Conservation (phyloP, 92 coral and sea anemone genomes). For the Epizoanthus illoricatus region DNA sequence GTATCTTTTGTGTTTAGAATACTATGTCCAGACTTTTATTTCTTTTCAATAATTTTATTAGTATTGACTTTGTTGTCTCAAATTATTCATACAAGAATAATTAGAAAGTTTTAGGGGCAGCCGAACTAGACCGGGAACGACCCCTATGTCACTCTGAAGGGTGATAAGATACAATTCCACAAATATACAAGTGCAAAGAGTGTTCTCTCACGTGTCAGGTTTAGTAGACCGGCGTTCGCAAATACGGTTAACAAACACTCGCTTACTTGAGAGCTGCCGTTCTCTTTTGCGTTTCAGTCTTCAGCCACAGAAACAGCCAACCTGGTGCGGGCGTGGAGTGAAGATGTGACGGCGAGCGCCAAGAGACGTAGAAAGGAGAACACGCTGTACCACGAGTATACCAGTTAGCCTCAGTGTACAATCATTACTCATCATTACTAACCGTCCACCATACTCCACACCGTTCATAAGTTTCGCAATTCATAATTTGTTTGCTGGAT, state of each 20-base stretch:
- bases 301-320: conserved; percentile 81
- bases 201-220: too few relatives aligned
- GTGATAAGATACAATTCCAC: too few relatives aligned
- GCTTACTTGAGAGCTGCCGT: not conserved
- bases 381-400: conserved; percentile 53
- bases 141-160: too few relatives aligned
- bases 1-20: too few relatives aligned
- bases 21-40: too few relatives aligned
- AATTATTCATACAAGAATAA: too few relatives aligned
- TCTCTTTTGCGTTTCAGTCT: conserved; percentile 49
- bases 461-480: not conserved
- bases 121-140: too few relatives aligned
- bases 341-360: conserved; percentile 59
- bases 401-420: conserved; percentile 1
- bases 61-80: too few relatives aligned
- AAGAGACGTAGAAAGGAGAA: conserved; percentile 72
- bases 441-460: not conserved
- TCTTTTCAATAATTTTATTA: too few relatives aligned
- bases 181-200: too few relatives aligned
- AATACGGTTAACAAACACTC: too few relatives aligned
- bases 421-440: not conserved
- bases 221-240: not conserved
- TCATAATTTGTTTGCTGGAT: not conserved
- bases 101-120: too few relatives aligned
- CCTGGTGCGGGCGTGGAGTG: conserved; percentile 60